These are phyloP conservation scores for Anolis carolinensis DNA, from an alignment of 2,113 vertebrate genomes.

Conservation along the genomic window DNA sequence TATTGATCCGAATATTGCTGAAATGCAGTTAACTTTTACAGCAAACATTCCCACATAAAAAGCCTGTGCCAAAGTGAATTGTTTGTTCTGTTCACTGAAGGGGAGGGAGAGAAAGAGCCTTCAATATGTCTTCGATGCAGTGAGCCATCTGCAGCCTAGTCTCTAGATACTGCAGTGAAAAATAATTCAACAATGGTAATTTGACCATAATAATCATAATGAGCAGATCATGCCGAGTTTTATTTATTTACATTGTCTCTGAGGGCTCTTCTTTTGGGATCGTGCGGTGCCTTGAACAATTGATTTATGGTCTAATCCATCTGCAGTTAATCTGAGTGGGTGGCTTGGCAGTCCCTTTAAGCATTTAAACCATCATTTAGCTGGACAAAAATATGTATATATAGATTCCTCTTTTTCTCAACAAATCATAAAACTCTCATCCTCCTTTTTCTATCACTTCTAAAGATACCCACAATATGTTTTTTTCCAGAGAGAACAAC, in stretches of 20 bases:
- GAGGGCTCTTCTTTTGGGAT: background rate
- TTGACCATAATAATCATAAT: constrained; percentile 30
- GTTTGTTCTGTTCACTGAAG: background rate
- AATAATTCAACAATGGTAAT: constrained; percentile 34
- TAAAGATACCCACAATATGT: too few relatives aligned
- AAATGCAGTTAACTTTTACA: too few relatives aligned
- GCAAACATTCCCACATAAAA: too few relatives aligned
- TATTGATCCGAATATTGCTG: too few relatives aligned
- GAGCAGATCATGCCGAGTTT: background rate
- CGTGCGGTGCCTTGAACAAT: background rate
- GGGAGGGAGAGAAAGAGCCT: background rate
- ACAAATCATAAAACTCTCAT: too few relatives aligned
- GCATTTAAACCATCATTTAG: background rate
- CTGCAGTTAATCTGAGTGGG: background rate
- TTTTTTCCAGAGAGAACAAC: too few relatives aligned
- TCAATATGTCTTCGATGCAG: constrained; percentile 22
- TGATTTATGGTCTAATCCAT: background rate
- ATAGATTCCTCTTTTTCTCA: too few relatives aligned
- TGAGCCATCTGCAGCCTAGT: background rate
- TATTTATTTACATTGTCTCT: background rate
- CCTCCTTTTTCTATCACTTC: too few relatives aligned
- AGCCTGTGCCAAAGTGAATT: background rate
- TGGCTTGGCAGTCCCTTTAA: background rate
- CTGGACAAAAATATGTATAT: background rate
- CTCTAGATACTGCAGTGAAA: background rate